A percentile compares a stretch with the other conserved stretches of the same genome.
phyloP scores from a whole-genome alignment of 2,797 vertebrate species.

The Enteromius unitaeniatus region DNA sequence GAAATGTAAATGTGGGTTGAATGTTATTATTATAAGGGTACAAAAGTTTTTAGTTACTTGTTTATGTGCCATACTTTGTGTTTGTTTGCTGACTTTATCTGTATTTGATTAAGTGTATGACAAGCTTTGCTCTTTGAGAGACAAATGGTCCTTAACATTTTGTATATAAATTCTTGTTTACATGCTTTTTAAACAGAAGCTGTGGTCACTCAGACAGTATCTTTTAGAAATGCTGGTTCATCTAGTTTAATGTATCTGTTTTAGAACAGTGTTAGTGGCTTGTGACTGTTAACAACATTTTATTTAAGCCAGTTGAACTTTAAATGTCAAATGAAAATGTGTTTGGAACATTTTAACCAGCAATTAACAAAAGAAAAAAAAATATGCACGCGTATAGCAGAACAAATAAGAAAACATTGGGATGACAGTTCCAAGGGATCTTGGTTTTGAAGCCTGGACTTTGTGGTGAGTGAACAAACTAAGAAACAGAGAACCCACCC shows the following conservation, averaged over 20 bases:
- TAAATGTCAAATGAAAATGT: background rate
- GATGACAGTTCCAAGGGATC: background rate
- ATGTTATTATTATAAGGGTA: background rate
- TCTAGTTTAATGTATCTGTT: background rate
- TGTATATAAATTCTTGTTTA: background rate
- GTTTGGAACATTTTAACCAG: background rate
- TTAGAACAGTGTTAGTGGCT: background rate
- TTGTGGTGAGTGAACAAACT: constrained; percentile 21
- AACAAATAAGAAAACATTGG: background rate
- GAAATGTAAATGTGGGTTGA: background rate
- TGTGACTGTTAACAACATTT: background rate
- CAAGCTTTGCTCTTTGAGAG: background rate
- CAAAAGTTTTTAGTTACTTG: background rate
- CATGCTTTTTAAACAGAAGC: background rate
- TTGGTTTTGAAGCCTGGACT: background rate
- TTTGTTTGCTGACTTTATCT: background rate
- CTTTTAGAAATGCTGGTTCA: no score
- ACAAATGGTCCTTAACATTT: background rate
- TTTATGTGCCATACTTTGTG: background rate
- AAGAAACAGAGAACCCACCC: background rate
- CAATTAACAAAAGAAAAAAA: background rate
- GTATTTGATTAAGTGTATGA: background rate
- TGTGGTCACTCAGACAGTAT: background rate
- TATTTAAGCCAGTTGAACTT: background rate
- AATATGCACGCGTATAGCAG: no score